A percentile compares a stretch with the other conserved stretches of the same genome.
Evolutionary conservation across 2,888 invertebrate species (phyloP).

Genomic region (Vannuccia rotundouncinata): DNA sequence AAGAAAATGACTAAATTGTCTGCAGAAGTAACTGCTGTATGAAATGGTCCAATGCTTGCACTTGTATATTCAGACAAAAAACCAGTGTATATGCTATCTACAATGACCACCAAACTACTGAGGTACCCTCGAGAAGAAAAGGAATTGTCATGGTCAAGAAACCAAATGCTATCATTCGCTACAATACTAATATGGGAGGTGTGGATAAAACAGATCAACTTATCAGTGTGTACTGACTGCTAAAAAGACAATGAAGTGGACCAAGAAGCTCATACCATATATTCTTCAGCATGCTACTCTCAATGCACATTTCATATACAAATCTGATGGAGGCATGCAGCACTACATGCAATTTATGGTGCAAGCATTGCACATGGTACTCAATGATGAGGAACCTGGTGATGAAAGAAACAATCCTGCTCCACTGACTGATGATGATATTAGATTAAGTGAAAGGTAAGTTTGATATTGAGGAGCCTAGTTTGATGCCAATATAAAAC

Average conservation of each 20-base stretch:
- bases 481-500: background rate
- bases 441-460: background rate
- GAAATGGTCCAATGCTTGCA: constrained; percentile 11
- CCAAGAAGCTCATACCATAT: constrained; percentile 3
- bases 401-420: background rate
- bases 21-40: background rate
- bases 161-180: constrained; percentile 12
- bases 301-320: background rate
- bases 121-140: background rate
- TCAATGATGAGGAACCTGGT: background rate
- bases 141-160: background rate
- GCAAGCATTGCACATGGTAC: background rate
- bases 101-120: background rate
- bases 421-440: constrained; percentile 3
- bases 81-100: background rate
- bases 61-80: constrained; percentile 1
- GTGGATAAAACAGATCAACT: constrained; percentile 34
- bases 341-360: background rate
- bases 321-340: background rate
- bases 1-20: constrained; percentile 4
- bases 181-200: constrained; percentile 30
- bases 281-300: constrained; percentile 19
- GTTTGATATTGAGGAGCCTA: no score
- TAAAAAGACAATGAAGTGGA: constrained; percentile 32
- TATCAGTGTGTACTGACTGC: background rate